Conservation (phyloP, 2,113 vertebrate genomes). For the Entomyzon cyanotis region DNA sequence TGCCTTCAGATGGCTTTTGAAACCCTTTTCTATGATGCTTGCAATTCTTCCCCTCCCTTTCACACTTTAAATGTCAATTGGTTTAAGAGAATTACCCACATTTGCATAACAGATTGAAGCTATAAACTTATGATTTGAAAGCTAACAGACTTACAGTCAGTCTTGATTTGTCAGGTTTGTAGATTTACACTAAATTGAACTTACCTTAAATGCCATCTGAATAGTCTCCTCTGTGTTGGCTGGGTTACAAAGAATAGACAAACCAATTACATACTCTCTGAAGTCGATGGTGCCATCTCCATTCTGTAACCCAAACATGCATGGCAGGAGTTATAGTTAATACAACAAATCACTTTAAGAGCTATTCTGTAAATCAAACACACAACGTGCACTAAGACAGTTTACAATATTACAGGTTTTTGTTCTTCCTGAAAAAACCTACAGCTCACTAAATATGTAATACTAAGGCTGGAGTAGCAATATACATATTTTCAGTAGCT, state of each 20-base stretch:
- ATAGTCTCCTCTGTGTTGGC: conserved; percentile 94
- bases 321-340: not conserved
- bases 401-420: not conserved
- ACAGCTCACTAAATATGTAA: not conserved
- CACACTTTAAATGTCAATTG: conserved; percentile 50
- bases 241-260: conserved; percentile 91
- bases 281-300: conserved; percentile 95
- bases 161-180: conserved; percentile 46
- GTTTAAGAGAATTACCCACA: conserved; percentile 64
- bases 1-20: conserved; percentile 27
- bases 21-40: not conserved
- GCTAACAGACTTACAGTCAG: conserved; percentile 66
- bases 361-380: not conserved
- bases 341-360: not conserved
- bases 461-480: not conserved
- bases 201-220: conserved; percentile 91
- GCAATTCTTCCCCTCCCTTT: conserved; percentile 32
- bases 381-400: not conserved
- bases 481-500: not conserved
- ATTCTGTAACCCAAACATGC: conserved; percentile 75
- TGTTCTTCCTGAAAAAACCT: not conserved
- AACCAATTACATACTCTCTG: conserved; percentile 96
- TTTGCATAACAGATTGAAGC: conserved; percentile 58
- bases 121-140: conserved; percentile 57
- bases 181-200: conserved; percentile 4